Base-by-base conservation (phyloP, 1,140 invertebrate genomes). In the Lasioglossum baleicum region DNA sequence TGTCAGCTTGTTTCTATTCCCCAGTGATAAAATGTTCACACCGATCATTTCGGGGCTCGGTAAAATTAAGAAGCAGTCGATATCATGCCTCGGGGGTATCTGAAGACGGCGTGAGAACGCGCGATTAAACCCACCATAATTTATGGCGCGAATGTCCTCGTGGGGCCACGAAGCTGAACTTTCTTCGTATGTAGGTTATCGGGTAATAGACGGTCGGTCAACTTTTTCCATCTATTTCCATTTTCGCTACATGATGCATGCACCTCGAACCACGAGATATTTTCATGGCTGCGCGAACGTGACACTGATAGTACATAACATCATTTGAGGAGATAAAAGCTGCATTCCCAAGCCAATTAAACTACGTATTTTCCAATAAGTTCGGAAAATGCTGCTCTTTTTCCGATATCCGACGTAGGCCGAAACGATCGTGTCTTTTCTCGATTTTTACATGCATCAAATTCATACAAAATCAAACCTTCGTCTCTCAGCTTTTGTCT, bases 171-270 rank as follows among this genome's bases (percentile, higher is more conserved):
- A 75, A 58, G 53, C 44, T 68, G 17, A 86, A 86, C 75, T 86
- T 86, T 63, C 67, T 76, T 80, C 84, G 75, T 71, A 83, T 86
- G 84, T 86, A 83, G 84, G 81, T 87, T 87, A 86, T 75, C 74
- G 81, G 81, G 58, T 86, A 87, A 87, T 87, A 83, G 65, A 83
- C 71, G 73, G 65, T 40, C 70, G n/a, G n/a, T 60, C 60, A 85
- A 87, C 85, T 87, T 87, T 87, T 86, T 87, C 81, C 84, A 87
- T 87, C 63, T 75, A 80, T 87, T 87, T 64, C 82, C 85, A 87
- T 83, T 81, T 61, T 40, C 61, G 70, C 40, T 67, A 58, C 67
- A 40, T 61, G 64, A 17, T 66, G 65, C 65, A 20, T 13, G 20
- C 65, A n/a, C 35, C 40, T 51, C 42, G 5, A 5, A 48, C 48